Conservation (phyloP, 2,888 invertebrate genomes). For the Meandrusa payeni region DNA sequence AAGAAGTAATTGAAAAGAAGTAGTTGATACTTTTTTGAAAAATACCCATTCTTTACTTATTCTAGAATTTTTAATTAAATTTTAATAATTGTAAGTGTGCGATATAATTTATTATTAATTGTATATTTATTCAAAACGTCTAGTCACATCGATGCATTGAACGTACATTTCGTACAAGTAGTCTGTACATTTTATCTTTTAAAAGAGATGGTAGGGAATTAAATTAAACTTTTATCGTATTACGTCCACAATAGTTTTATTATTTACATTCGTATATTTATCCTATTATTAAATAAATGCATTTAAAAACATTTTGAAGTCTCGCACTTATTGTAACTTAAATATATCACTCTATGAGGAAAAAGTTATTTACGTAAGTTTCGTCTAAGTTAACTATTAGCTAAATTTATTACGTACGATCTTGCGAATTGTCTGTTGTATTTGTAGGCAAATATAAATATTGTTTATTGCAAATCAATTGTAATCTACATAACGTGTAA, state of each 20-base stretch:
- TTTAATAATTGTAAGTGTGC: too few species aligned
- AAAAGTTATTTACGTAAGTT: conserved; percentile 13
- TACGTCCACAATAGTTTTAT: conserved; percentile 31
- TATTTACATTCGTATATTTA: conserved; percentile 28
- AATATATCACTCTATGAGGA: not conserved
- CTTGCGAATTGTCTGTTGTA: not conserved
- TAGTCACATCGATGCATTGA: conserved; percentile 2
- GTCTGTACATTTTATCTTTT: not conserved
- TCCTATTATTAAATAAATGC: conserved; percentile 4
- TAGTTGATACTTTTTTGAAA: too few species aligned
- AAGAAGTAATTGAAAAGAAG: too few species aligned
- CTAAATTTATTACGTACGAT: conserved; percentile 8
- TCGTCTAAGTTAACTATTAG: conserved; percentile 15
- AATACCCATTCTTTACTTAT: too few species aligned
- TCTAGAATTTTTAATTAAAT: too few species aligned
- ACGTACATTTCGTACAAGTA: not conserved
- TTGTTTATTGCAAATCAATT: not conserved
- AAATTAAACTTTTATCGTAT: conserved; percentile 23
- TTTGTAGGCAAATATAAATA: not conserved
- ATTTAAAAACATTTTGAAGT: conserved; percentile 11
- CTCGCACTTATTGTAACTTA: conserved; percentile 14
- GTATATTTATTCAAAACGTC: not conserved
- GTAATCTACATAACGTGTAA: conserved; percentile 1
- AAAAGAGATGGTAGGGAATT: conserved; percentile 15
- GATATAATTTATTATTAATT: too few species aligned